Conservation (phyloP, 2,797 vertebrate species). For the Falco berigora region DNA sequence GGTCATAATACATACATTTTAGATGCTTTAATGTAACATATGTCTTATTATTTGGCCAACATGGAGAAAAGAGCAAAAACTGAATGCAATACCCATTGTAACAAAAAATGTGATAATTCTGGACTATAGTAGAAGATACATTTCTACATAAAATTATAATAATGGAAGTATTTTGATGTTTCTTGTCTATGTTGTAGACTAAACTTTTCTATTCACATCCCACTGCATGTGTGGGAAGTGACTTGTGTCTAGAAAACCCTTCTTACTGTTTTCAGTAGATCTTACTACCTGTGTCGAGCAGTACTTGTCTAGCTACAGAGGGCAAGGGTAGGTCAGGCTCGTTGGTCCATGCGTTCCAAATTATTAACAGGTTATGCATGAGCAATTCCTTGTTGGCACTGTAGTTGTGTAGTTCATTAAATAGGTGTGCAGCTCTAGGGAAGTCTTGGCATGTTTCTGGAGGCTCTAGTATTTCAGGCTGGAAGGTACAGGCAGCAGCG, state of each 20-base stretch:
- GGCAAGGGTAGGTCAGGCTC: background rate
- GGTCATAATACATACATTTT: background rate
- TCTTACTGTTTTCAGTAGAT: background rate
- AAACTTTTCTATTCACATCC: background rate
- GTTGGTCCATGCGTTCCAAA: background rate
- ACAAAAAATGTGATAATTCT: background rate
- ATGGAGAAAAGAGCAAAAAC: background rate
- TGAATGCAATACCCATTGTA: background rate
- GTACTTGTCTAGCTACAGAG: background rate
- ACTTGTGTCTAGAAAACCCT: background rate
- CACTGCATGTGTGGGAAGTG: background rate
- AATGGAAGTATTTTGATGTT: background rate
- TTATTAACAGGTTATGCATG: background rate
- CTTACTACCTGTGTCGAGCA: fast-evolving
- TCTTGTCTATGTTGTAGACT: background rate
- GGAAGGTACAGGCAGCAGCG: background rate
- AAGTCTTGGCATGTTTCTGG: background rate
- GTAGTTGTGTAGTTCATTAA: background rate
- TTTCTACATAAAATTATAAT: background rate
- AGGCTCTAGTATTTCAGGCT: background rate
- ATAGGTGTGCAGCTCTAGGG: background rate
- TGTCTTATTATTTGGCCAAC: background rate
- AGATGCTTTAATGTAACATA: background rate
- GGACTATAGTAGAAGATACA: background rate
- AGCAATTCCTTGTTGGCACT: background rate